phyloP scores from a whole-genome alignment of 2,113 vertebrate genomes.

The Argyrosomus japonicus region DNA sequence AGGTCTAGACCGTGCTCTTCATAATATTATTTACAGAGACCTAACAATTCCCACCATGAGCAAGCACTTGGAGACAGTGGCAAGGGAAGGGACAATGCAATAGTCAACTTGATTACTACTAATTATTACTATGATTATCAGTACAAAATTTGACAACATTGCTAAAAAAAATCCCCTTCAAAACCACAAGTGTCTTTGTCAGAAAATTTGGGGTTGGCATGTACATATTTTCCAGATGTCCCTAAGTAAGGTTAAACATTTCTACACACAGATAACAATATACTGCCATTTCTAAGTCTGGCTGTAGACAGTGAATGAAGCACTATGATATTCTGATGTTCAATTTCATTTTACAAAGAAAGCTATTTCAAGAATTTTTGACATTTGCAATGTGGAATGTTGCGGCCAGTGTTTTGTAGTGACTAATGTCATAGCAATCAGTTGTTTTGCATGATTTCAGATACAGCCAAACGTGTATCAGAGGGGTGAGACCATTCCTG shows the following conservation, averaged over 20 bases:
- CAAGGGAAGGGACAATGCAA: too few species aligned
- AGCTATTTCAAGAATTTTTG: constrained; percentile 37
- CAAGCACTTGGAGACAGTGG: too few species aligned
- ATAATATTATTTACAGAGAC: too few species aligned
- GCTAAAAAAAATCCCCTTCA: neutral
- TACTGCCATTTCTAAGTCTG: neutral
- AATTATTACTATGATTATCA: neutral
- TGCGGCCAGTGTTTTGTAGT: constrained; percentile 31
- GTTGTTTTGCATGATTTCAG: constrained; percentile 26
- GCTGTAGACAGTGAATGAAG: neutral
- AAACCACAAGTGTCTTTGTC: neutral
- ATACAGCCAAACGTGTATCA: constrained; percentile 21
- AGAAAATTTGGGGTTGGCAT: neutral
- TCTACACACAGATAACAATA: neutral
- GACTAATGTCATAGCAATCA: constrained; percentile 36
- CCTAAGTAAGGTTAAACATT: neutral
- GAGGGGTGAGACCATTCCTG: constrained; percentile 1
- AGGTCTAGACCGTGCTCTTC: too few species aligned
- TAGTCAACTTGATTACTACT: too few species aligned
- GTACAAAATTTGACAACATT: neutral
- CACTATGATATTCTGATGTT: neutral
- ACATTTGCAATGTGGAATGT: constrained; percentile 17
- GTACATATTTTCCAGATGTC: neutral
- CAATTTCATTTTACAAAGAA: neutral
- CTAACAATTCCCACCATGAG: too few species aligned